Conservation (phyloP, 1,140 invertebrate species). For the Drosophila murphyi region DNA sequence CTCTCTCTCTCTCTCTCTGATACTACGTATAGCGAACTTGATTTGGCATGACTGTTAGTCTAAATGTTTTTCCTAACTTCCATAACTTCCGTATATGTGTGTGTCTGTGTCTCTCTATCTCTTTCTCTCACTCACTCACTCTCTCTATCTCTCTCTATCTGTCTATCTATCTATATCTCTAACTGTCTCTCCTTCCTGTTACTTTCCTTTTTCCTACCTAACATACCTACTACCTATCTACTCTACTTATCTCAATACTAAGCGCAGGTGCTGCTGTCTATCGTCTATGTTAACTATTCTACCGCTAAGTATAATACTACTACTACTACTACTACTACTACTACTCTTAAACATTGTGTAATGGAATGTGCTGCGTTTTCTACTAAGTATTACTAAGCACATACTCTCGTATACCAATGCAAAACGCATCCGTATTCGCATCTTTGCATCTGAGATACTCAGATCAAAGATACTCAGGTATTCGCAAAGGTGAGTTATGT, state of each 20-base stretch:
- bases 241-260: conserved; percentile 29
- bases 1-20: conserved; percentile 22
- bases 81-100: conserved; percentile 46
- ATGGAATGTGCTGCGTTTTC: conserved; percentile 60
- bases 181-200: conserved; percentile 16
- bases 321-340: conserved; percentile 19
- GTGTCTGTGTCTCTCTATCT: conserved; percentile 42
- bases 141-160: conserved; percentile 18
- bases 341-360: conserved; percentile 49
- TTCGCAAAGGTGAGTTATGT: conserved; percentile 38
- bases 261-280: conserved; percentile 51
- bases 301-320: conserved; percentile 37
- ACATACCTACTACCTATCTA: conserved; percentile 17
- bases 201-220: conserved; percentile 23
- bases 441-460: conserved; percentile 21
- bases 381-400: conserved; percentile 55
- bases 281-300: conserved; percentile 29
- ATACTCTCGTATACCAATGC: conserved; percentile 27
- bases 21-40: conserved; percentile 67
- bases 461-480: conserved; percentile 8
- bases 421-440: conserved; percentile 30
- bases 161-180: conserved; percentile 20
- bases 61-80: conserved; percentile 67
- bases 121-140: conserved; percentile 23
- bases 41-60: conserved; percentile 79